Conservation (phyloP, 2,797 vertebrate species). For the Pseudomugil tenellus region DNA sequence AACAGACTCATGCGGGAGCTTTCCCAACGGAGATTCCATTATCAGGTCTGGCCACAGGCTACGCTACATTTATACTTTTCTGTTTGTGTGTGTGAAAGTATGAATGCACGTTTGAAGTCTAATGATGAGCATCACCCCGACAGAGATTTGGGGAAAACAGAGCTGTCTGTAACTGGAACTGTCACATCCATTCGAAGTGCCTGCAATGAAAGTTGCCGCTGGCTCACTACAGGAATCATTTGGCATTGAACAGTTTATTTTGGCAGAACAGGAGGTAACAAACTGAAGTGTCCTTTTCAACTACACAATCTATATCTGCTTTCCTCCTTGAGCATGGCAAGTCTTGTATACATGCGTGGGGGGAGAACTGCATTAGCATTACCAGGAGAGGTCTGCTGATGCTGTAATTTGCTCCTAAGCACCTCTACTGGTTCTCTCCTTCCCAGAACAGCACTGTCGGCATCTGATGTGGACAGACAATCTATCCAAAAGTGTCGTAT, state of each 20-base stretch:
- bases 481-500: constrained; percentile 50
- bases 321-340: constrained; percentile 40
- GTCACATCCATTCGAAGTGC: constrained; percentile 74
- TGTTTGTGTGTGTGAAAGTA: constrained; percentile 14
- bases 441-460: constrained; percentile 61
- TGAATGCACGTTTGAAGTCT: constrained; percentile 55
- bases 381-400: constrained; percentile 67
- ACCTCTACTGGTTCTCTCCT: constrained; percentile 44
- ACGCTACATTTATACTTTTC: constrained; percentile 24
- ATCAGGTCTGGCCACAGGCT: constrained; percentile 68
- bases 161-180: constrained; percentile 77
- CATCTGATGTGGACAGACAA: constrained; percentile 59
- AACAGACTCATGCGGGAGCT: constrained; percentile 71
- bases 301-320: constrained; percentile 47
- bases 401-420: constrained; percentile 63
- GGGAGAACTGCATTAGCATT: constrained; percentile 61
- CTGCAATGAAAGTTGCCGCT: constrained; percentile 67
- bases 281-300: constrained; percentile 57
- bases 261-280: constrained; percentile 49
- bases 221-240: constrained; percentile 60
- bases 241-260: constrained; percentile 68
- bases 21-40: constrained; percentile 67
- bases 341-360: constrained; percentile 49
- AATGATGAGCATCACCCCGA: constrained; percentile 76
- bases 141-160: constrained; percentile 75